A percentile compares a stretch with the other conserved stretches of the same genome.
These are phyloP conservation scores for Characodon lateralis DNA, from an alignment of 2,797 vertebrate genomes.

Conservation along the genomic window DNA sequence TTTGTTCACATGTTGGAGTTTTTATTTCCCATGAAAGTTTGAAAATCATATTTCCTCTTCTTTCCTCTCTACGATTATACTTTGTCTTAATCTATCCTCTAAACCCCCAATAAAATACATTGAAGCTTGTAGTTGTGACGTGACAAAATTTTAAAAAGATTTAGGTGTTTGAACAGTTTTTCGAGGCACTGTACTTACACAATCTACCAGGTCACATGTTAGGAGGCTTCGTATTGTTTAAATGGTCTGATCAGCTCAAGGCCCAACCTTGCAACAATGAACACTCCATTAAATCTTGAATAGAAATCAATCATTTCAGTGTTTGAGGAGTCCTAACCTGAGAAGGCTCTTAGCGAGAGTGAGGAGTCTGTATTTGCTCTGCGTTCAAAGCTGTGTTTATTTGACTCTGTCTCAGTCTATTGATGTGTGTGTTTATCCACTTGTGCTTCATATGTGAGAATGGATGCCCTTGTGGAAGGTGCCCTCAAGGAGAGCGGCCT, in stretches of 20 bases:
- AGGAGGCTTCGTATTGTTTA: slow-evolving; percentile 7
- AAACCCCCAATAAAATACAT: not conserved
- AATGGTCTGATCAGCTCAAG: slow-evolving; percentile 63
- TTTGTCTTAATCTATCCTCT: not conserved
- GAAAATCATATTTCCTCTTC: not conserved
- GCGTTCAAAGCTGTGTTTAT: slow-evolving; percentile 11
- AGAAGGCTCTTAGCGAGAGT: slow-evolving; percentile 77
- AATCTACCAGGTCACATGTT: not conserved
- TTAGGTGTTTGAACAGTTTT: not conserved
- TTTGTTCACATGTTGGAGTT: too few relatives aligned
- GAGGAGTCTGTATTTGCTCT: slow-evolving; percentile 36
- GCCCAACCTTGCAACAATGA: slow-evolving; percentile 37
- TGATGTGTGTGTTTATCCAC: slow-evolving; percentile 18
- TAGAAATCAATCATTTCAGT: slow-evolving; percentile 73
- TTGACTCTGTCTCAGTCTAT: slow-evolving; percentile 12
- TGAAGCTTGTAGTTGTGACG: too few relatives aligned
- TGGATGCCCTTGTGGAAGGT: slow-evolving; percentile 72
- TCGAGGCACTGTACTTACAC: not conserved
- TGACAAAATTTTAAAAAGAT: not conserved
- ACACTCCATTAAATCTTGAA: slow-evolving; percentile 73
- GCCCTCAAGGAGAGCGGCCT: slow-evolving; percentile 77
- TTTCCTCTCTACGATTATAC: not conserved
- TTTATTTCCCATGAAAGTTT: too few relatives aligned
- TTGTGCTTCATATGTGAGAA: slow-evolving; percentile 24
- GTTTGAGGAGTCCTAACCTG: slow-evolving; percentile 56